A percentile compares a stretch with the other conserved stretches of the same genome.
phyloP scores from a whole-genome alignment of 2,113 vertebrate species.

The Cinclus cinclus region DNA sequence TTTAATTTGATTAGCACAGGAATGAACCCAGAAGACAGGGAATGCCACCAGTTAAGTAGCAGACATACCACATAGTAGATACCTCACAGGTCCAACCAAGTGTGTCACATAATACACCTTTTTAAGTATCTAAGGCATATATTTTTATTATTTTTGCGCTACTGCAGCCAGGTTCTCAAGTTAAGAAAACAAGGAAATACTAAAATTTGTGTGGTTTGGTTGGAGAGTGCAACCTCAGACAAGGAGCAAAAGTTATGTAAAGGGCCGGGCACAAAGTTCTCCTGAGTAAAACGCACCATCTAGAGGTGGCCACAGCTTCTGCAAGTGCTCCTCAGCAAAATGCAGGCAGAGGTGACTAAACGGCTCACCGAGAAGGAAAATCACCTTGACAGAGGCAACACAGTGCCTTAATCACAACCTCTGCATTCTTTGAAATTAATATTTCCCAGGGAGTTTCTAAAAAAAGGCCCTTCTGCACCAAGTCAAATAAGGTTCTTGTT shows the following conservation, averaged over 20 bases:
- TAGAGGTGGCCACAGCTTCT: conserved; percentile 51
- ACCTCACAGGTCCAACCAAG: background rate
- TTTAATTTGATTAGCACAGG: background rate
- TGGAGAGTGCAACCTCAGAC: background rate
- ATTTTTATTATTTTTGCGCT: background rate
- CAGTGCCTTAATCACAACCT: background rate
- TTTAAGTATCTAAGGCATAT: background rate
- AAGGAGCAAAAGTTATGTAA: background rate
- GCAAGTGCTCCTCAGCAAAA: background rate
- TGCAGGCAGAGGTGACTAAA: background rate
- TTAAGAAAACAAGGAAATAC: background rate
- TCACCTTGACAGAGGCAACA: background rate
- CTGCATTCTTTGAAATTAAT: background rate
- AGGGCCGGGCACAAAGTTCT: background rate
- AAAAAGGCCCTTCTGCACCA: background rate
- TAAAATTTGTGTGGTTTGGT: background rate
- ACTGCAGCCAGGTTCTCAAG: background rate
- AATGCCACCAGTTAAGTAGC: background rate
- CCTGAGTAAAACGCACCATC: conserved; percentile 62
- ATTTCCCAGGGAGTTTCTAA: background rate
- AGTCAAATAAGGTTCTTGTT: background rate
- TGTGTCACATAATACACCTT: background rate
- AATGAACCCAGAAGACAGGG: background rate
- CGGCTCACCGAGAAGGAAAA: background rate
- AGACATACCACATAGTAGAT: background rate